A percentile compares a stretch with the other conserved stretches of the same genome.
Conservation (phyloP, 2,113 vertebrate genomes). For the Oreocharis arfaki region DNA sequence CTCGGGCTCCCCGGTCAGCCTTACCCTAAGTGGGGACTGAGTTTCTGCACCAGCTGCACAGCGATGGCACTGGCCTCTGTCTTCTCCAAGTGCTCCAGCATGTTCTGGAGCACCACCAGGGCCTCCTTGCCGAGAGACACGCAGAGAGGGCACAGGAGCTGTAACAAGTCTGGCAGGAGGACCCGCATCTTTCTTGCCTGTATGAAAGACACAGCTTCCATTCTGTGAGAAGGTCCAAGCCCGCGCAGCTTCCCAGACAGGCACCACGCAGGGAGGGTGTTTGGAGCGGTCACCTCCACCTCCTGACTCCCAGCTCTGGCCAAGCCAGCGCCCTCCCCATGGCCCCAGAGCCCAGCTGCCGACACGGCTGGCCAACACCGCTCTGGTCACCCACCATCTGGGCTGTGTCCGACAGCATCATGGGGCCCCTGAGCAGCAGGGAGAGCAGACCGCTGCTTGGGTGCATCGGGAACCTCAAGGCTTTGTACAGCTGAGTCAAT, state of each 20-base stretch:
- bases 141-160: too few species aligned
- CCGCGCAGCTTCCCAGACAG: not conserved
- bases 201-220: not conserved
- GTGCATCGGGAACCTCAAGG: not conserved
- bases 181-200: not conserved
- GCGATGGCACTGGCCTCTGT: not conserved
- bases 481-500: not conserved
- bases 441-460: not conserved
- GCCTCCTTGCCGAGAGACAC: not conserved
- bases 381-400: fast-evolving
- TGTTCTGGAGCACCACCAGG: not conserved
- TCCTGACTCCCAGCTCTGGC: too few species aligned
- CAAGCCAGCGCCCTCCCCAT: not conserved
- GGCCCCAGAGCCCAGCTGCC: not conserved
- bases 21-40: not conserved
- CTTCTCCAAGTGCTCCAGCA: not conserved
- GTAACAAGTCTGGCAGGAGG: not conserved
- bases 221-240: not conserved
- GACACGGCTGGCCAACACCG: fast-evolving
- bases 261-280: not conserved
- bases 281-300: not conserved
- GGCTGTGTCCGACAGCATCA: fast-evolving
- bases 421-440: not conserved
- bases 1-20: not conserved
- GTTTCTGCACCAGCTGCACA: not conserved